phyloP scores from a whole-genome alignment of 2,888 invertebrate genomes.

The Meghimatium bilineatum region DNA sequence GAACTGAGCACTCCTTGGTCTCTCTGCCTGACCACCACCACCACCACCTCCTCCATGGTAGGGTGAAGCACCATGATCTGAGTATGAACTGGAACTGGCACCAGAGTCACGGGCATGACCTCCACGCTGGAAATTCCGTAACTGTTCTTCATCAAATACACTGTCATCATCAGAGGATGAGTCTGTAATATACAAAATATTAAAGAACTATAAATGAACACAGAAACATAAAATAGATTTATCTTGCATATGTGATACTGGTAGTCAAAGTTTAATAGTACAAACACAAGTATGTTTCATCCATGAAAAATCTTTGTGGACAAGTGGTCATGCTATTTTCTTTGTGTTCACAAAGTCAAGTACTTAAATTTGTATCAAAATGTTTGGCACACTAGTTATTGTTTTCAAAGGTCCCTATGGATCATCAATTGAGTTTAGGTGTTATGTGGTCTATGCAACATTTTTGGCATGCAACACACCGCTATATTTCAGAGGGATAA shows the following conservation, averaged over 20 bases:
- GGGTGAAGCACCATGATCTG: slow-evolving; percentile 60
- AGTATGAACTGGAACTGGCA: slow-evolving; percentile 68
- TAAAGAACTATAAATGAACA: neutral
- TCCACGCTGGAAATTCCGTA: slow-evolving; percentile 67
- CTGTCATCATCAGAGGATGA: slow-evolving; percentile 74
- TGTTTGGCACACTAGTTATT: no score
- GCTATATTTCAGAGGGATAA: no score
- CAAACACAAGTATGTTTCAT: no score
- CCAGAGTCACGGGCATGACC: slow-evolving; percentile 68
- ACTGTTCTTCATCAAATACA: slow-evolving; percentile 72
- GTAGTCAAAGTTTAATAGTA: no score
- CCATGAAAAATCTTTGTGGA: no score
- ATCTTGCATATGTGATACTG: no score
- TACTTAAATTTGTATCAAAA: no score
- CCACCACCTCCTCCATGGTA: slow-evolving; percentile 54
- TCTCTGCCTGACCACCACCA: slow-evolving; percentile 57
- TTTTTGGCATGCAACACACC: no score
- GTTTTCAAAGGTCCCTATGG: neutral
- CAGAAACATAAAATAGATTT: neutral
- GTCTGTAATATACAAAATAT: slow-evolving; percentile 31
- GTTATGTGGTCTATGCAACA: no score
- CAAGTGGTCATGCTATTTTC: no score
- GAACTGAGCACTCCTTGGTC: slow-evolving; percentile 70
- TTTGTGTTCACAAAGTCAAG: no score
- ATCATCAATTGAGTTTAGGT: neutral